A percentile compares a stretch with the other conserved stretches of the same genome.
These are phyloP conservation scores for Formica exsecta DNA, from an alignment of 1,140 invertebrate genomes.

Conservation along the genomic window DNA sequence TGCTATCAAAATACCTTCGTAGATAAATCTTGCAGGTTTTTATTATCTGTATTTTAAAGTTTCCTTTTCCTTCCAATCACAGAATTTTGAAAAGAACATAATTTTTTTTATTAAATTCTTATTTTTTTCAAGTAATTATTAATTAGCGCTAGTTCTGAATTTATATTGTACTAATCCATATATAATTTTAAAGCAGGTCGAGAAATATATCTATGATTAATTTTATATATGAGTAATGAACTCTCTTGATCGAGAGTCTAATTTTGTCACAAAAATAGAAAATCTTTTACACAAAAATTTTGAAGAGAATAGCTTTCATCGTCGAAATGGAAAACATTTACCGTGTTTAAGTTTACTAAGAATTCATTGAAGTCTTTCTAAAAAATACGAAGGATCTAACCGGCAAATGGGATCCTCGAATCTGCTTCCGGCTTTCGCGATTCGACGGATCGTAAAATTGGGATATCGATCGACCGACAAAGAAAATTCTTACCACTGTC, in stretches of 20 bases:
- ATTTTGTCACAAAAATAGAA: constrained; percentile 6
- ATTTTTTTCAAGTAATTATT: neutral
- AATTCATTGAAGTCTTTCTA: constrained; percentile 57
- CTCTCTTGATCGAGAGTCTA: neutral
- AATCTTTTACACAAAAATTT: constrained; percentile 27
- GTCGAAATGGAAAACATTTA: constrained; percentile 37
- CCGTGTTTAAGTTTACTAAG: constrained; percentile 49
- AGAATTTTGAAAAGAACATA: neutral
- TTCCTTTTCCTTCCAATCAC: neutral
- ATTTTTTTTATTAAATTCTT: neutral
- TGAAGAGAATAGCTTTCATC: constrained; percentile 9
- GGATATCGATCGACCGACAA: constrained; percentile 68
- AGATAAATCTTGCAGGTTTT: constrained; percentile 29
- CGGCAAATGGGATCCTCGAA: constrained; percentile 35
- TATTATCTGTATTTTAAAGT: neutral
- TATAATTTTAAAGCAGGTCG: neutral
- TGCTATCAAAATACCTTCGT: constrained; percentile 37
- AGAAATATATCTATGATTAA: neutral
- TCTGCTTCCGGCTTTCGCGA: constrained; percentile 54
- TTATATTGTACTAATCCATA: neutral
- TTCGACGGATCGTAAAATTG: constrained; percentile 74
- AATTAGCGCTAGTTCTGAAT: neutral
- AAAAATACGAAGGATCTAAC: constrained; percentile 33
- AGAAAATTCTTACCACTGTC: constrained; percentile 56
- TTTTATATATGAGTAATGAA: neutral